Base-by-base conservation (phyloP, 2,113 vertebrate genomes). In the Pterocles gutturalis region DNA sequence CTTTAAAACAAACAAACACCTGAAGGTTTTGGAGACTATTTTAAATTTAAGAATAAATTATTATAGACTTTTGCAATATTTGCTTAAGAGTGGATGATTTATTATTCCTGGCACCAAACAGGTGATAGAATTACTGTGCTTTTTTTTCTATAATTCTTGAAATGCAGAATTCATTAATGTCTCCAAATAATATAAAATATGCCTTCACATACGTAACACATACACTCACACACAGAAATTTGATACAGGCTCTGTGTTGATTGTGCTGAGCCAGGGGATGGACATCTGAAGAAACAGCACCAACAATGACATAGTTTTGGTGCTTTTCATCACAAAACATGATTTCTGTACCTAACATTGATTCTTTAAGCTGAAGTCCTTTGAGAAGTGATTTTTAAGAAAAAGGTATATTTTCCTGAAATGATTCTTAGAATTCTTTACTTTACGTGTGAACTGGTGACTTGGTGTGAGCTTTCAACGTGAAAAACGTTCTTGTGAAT, bases 1-100 rank as follows among this genome's bases (percentile, higher is more conserved):
- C 38, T 91, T 91, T 11, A 69, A 61, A 53, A 46, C 22, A 78
- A 76, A n/a, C 51, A 54, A 90, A 38, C 3, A 34, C 11, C 41
- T 38, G 29, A 51, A 34, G 38, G 10, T 89, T 89, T 72, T 0
- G 1, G 29, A 43, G 21, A 45, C 7, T 26, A 4, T 75, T 87
- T 96, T 92, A 75, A 96, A 41, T 13, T 80, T 87, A 51, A 88
- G 62, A 83, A 88, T 66, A 93, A 89, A 51, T 75, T 9, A 71
- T 83, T 38, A 25, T 70, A 92, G 51, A 64, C 51, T 92, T 95
- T 14, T 22, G 46, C 24, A 78, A 38, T 78, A 93, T 89, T 79
- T 5, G 3, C 10, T 45, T 75, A 38, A 20, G 46, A 65, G 10
- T 24, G 8, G 21, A n/a, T 89, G 62, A 90, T 78, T 85, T 92